Evolutionary conservation across 64 coral and sea anemone genomes (phyloP), one percentile per base, ranked within the genome.

Genomic region (Pocillopora verrucosa): DNA sequence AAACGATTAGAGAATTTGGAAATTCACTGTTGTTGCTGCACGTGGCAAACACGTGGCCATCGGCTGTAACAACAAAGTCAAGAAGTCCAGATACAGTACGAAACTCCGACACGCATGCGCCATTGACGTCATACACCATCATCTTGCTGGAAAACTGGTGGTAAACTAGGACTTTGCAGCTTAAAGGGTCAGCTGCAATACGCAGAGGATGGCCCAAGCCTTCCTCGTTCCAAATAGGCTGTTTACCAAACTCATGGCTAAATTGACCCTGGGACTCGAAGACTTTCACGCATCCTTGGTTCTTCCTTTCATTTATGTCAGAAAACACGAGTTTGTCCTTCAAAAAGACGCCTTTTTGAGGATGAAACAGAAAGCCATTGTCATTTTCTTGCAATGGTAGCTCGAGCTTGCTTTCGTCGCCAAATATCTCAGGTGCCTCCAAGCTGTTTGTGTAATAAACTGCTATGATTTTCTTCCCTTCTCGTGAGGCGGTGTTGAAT

Each of bases 391-490:
- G 63, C 2, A 85, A 13, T 0, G 65, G 64, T 70, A 70, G 22
- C 5, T 41, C n/a, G 60, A 83, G 4, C 26, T 85, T 85, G 0
- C 36, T 22, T 72, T 85, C 82, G 72, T 85, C 82, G 12, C 82
- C 65, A 5, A 85, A 72, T 20, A 85, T 41, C n/a, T 85, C 82
- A 12, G 82, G 82, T 56, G 82, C 65, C 17, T 85, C 64, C 15
- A 85, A 25, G 62, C 82, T 85, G 65, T 85, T 85, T 13, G 82
- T 85, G 82, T 85, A 85, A 34, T 85, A 85, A 20, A 85, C 82
- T 30, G 82, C 82, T 30, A 85, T 72, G 64, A 85, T 45, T 45
- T 73, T 85, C 37, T 85, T 51, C 13, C 82, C 38, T 51, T 13
- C 30, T 72, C 51, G 70, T 45, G 64, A 85, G 58, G 11, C 9